phyloP scores from a whole-genome alignment of 2,113 vertebrate genomes.

The Elephantulus edwardii region DNA sequence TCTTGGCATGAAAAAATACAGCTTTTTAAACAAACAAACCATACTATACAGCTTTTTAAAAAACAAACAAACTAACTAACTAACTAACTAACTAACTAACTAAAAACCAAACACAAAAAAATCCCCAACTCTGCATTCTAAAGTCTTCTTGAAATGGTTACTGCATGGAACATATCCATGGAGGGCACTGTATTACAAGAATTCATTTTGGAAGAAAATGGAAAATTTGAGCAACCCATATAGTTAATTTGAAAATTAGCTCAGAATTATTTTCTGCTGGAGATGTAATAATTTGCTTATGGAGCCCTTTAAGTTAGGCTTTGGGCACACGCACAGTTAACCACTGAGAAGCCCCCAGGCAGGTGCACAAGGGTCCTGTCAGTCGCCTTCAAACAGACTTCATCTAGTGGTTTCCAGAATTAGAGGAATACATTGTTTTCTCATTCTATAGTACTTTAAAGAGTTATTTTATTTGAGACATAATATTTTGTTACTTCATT shows the following conservation, averaged over 20 bases:
- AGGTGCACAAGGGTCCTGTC: conserved; percentile 74
- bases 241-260: conserved; percentile 80
- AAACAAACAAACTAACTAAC: too few species aligned
- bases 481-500: too few species aligned
- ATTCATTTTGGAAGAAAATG: conserved; percentile 79
- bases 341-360: conserved; percentile 75
- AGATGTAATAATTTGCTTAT: conserved; percentile 72
- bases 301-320: conserved; percentile 67
- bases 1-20: conserved; percentile 75
- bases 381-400: conserved; percentile 77
- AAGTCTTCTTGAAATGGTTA: conserved; percentile 75
- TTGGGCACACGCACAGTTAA: conserved; percentile 75
- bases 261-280: conserved; percentile 76
- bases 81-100: too few species aligned
- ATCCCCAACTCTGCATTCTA: neutral
- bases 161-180: conserved; percentile 73
- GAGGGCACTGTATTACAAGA: conserved; percentile 76
- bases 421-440: conserved; percentile 77
- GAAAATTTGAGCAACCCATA: conserved; percentile 78
- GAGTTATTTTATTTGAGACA: conserved; percentile 44
- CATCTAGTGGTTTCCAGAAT: conserved; percentile 80
- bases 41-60: too few species aligned
- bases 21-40: too few species aligned
- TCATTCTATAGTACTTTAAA: conserved; percentile 75
- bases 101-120: too few species aligned